Conservation (phyloP, 2,888 invertebrate genomes). For the Brachyptera risi region DNA sequence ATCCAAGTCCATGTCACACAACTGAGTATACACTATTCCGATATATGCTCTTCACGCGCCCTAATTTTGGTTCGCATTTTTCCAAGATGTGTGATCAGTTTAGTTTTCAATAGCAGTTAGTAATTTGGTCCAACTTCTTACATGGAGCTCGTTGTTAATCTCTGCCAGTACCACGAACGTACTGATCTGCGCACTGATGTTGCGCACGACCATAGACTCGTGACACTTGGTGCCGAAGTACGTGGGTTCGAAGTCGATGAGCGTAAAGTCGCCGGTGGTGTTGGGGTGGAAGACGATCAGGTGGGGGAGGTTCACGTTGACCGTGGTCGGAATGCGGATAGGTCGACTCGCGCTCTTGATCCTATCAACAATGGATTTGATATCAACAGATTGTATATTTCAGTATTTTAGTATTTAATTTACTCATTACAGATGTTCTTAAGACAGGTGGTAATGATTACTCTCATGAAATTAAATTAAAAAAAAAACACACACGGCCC, state of each 20-base stretch:
- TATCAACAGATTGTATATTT: no score
- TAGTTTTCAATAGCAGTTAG: background rate
- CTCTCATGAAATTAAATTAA: no score
- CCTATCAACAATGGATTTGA: no score
- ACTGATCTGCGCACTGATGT: conserved; percentile 43
- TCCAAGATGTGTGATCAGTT: no score
- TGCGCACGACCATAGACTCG: conserved; percentile 44
- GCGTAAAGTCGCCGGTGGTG: conserved; percentile 42
- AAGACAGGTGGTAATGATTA: no score
- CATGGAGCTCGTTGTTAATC: conserved; percentile 38
- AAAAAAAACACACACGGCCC: no score
- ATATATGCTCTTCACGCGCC: no score
- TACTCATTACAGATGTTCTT: no score
- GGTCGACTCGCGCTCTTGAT: conserved; percentile 30
- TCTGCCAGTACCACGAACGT: conserved; percentile 45
- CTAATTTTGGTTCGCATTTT: no score
- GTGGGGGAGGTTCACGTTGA: conserved; percentile 42
- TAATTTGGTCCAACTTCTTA: conserved; percentile 38
- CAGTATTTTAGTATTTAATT: no score
- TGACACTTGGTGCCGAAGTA: conserved; percentile 42
- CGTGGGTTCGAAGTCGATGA: conserved; percentile 46
- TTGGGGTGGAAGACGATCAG: conserved; percentile 43
- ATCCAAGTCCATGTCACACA: no score
- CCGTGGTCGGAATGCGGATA: conserved; percentile 38
- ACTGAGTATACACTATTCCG: no score